Conservation (phyloP, 2,888 invertebrate species). For the Oegoconia quadripuncta region DNA sequence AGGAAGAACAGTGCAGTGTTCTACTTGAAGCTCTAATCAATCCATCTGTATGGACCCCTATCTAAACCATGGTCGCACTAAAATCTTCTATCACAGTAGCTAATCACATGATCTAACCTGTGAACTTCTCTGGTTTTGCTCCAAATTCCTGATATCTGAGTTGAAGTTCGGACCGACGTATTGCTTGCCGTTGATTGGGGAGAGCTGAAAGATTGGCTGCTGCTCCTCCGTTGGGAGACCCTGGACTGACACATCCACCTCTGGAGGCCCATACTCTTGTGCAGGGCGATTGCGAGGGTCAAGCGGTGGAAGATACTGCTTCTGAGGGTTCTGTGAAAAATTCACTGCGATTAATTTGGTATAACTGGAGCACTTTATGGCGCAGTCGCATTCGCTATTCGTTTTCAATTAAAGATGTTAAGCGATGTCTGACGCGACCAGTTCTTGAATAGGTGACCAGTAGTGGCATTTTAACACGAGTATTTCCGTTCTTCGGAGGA, state of each 20-base stretch:
- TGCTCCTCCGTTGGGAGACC: slow-evolving; percentile 60
- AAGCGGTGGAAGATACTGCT: slow-evolving; percentile 48
- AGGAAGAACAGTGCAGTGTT: too few relatives aligned
- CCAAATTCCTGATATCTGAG: slow-evolving; percentile 49
- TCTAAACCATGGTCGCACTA: neutral
- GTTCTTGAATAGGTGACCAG: too few relatives aligned
- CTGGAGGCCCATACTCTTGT: slow-evolving; percentile 38
- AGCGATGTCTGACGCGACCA: too few relatives aligned
- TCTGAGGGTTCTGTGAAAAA: slow-evolving; percentile 9
- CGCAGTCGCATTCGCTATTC: too few relatives aligned
- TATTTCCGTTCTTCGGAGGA: too few relatives aligned
- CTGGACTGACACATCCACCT: slow-evolving; percentile 62
- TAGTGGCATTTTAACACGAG: too few relatives aligned
- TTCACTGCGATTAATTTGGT: too few relatives aligned
- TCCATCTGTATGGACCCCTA: too few relatives aligned
- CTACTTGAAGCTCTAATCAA: too few relatives aligned
- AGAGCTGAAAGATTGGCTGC: slow-evolving; percentile 55
- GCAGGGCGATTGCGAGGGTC: slow-evolving; percentile 48
- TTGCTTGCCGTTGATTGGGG: slow-evolving; percentile 62
- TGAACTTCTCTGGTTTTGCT: slow-evolving; percentile 46
- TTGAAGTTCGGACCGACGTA: slow-evolving; percentile 55
- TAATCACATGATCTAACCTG: slow-evolving; percentile 40
- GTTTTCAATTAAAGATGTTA: too few relatives aligned
- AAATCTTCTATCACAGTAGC: neutral
- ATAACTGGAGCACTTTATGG: too few relatives aligned